Evolutionary conservation across 2,113 vertebrate genomes (phyloP).

Genomic region (Okapia johnstoni): DNA sequence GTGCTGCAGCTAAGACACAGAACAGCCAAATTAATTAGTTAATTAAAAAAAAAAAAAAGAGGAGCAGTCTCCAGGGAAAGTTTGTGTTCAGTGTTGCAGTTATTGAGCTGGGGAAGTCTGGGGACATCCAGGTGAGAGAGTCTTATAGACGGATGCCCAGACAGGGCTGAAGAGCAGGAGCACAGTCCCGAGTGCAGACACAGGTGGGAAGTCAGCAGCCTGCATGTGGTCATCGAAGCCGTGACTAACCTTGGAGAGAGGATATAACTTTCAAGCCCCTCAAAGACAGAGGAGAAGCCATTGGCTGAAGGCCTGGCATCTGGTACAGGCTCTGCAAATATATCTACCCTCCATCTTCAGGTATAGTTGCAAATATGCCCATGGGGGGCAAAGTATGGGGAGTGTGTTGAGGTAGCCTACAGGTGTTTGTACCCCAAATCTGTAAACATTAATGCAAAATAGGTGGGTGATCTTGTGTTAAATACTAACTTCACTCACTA

Average conservation of each 20-base stretch:
- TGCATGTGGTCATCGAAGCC: background rate
- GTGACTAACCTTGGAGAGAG: background rate
- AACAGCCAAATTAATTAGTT: background rate
- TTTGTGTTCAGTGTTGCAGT: background rate
- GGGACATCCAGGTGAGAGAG: background rate
- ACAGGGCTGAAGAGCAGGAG: background rate
- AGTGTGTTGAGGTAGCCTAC: too few species aligned
- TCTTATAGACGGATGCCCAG: background rate
- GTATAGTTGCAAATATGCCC: background rate
- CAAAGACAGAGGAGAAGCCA: background rate
- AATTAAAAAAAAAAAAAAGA: background rate
- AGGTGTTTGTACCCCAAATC: background rate
- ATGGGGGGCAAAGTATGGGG: background rate
- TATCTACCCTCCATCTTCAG: background rate
- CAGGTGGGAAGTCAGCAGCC: background rate
- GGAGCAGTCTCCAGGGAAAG: background rate
- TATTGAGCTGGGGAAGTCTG: background rate
- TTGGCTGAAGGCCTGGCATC: background rate
- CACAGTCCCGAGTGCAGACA: background rate
- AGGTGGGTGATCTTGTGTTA: background rate
- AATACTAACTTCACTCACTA: background rate
- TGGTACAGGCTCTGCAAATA: background rate
- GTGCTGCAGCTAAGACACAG: background rate
- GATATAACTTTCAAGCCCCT: background rate
- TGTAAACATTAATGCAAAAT: background rate